A percentile compares a stretch with the other conserved stretches of the same genome.
Evolutionary conservation across 2,888 invertebrate genomes (phyloP).

Genomic region (Trichogramma dendrolimi): DNA sequence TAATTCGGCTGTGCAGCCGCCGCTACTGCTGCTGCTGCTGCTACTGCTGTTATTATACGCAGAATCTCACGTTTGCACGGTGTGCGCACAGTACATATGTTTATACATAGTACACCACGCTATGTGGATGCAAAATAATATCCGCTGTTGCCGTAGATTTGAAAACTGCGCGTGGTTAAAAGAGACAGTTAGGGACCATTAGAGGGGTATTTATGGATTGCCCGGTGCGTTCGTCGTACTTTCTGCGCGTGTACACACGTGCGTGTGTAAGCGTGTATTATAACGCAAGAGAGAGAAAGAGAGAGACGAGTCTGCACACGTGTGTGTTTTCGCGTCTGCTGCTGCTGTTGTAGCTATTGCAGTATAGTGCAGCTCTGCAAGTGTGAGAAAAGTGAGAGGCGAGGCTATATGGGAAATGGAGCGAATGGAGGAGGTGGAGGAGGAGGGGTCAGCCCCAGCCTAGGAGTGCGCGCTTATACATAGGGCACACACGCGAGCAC

Average conservation of each 20-base stretch:
- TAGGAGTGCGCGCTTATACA: no score
- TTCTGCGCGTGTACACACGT: slow-evolving; percentile 6
- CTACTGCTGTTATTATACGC: no score
- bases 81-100: no score
- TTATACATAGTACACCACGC: no score
- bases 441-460: slow-evolving; percentile 6
- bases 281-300: slow-evolving; percentile 21
- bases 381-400: not conserved
- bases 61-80: no score
- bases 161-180: slow-evolving; percentile 35
- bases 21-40: no score
- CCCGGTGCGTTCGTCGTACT: slow-evolving; percentile 30
- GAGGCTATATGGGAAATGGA: not conserved
- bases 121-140: no score
- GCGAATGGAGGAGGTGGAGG: slow-evolving; percentile 1
- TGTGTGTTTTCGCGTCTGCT: not conserved
- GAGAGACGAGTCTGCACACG: slow-evolving; percentile 8
- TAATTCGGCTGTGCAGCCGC: no score
- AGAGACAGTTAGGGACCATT: slow-evolving; percentile 46
- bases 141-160: slow-evolving; percentile 29
- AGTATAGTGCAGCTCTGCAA: no score
- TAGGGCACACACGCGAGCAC: no score
- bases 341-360: no score
- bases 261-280: not conserved
- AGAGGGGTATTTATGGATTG: slow-evolving; percentile 47